These are phyloP conservation scores for Coenonympha glycerion DNA, from an alignment of 2,888 invertebrate species.

Conservation along the genomic window DNA sequence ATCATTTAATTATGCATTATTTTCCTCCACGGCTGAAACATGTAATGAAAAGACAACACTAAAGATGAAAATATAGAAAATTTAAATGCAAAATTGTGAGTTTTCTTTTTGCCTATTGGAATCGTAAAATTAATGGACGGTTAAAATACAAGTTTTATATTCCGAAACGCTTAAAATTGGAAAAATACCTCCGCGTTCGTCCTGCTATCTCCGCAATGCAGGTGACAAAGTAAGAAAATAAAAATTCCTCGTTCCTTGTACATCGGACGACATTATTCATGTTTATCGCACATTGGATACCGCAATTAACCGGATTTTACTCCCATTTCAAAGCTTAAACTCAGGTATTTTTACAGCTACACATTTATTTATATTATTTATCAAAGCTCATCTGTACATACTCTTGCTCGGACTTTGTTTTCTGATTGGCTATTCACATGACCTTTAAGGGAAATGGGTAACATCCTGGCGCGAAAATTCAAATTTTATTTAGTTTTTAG, in stretches of 20 bases:
- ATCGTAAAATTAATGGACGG: slow-evolving; percentile 1
- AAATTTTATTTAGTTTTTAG: no score
- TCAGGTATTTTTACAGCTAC: slow-evolving; percentile 29
- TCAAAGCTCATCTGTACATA: slow-evolving; percentile 11
- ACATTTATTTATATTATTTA: neutral
- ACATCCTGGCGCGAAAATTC: no score
- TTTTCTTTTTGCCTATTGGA: neutral
- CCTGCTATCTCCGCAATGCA: slow-evolving; percentile 55
- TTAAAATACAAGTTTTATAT: slow-evolving; percentile 20
- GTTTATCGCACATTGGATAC: slow-evolving; percentile 63
- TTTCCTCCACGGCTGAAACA: neutral
- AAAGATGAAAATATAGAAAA: neutral
- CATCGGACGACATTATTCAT: slow-evolving; percentile 68
- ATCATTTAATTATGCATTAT: no score
- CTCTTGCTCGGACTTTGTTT: neutral
- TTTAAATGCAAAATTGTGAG: neutral
- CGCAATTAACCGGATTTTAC: slow-evolving; percentile 67
- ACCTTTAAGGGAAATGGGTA: no score
- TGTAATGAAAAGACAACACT: neutral
- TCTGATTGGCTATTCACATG: neutral
- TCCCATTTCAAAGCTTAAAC: slow-evolving; percentile 34
- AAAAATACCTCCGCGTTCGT: slow-evolving; percentile 21
- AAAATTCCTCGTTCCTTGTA: slow-evolving; percentile 60
- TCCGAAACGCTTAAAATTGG: slow-evolving; percentile 13
- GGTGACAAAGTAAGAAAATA: slow-evolving; percentile 67